Conservation (phyloP, 2,797 vertebrate species). For the Myoxocephalus aenaeus region DNA sequence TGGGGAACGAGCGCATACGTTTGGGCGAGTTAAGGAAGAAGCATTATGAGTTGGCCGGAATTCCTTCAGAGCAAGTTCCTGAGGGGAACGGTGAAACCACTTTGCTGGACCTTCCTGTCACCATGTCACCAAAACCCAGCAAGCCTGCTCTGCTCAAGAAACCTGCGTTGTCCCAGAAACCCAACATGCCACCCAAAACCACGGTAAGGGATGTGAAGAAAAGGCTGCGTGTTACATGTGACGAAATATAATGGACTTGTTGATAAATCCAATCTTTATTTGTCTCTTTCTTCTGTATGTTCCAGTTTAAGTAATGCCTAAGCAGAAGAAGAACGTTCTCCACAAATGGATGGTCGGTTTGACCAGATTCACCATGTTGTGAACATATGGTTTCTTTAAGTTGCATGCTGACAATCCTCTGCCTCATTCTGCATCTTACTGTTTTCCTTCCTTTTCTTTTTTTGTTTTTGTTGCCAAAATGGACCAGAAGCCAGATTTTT, state of each 20-base stretch:
- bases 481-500: conserved; percentile 49
- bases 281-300: conserved; percentile 34
- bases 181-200: conserved; percentile 78
- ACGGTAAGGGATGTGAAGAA: conserved; percentile 67
- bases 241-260: background rate
- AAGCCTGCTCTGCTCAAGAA: conserved; percentile 87
- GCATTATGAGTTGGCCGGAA: conserved; percentile 90
- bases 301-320: conserved; percentile 78
- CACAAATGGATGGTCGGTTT: conserved; percentile 32
- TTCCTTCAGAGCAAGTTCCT: conserved; percentile 61
- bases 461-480: conserved; percentile 60
- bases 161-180: conserved; percentile 91
- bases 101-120: conserved; percentile 15
- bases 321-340: conserved; percentile 46
- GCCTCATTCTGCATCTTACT: conserved; percentile 27
- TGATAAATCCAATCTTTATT: conserved; percentile 3
- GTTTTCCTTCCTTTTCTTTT: background rate
- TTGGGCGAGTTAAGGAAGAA: conserved; percentile 94
- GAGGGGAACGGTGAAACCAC: conserved; percentile 73
- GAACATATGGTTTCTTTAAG: conserved; percentile 47
- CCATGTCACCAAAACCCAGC: conserved; percentile 77
- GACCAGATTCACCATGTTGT: conserved; percentile 36
- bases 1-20: conserved; percentile 91
- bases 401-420: conserved; percentile 65
- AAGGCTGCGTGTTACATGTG: background rate